Base-by-base conservation (phyloP, 2,888 invertebrate species). In the Morinoia aosen region DNA sequence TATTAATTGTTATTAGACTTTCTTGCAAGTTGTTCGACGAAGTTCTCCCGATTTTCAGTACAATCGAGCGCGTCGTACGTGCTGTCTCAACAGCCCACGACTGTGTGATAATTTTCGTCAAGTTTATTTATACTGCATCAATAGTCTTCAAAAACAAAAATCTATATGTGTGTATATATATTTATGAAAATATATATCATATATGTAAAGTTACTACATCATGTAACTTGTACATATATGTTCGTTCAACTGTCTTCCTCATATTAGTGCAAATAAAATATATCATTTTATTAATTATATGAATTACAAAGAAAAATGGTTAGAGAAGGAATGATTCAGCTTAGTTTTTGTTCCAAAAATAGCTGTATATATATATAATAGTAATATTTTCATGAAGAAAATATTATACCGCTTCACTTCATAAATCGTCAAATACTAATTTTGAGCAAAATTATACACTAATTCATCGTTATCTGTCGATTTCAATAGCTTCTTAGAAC, bases 1-100 rank as follows among this genome's bases (percentile, higher is more conserved):
- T 76, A 76, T 76, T 76, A 76, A 76, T 76, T 76, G 76, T 76
- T 76, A 76, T 76, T 33, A 76, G 33, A 76, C 76, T 76, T 76
- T 76, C 76, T 76, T 76, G 76, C 25, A 33, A 76, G 33, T 76
- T 76, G 76, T 76, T 76, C 8, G 33, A 33, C 76, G 25, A 76
- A 76, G 25, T 76, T 76, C 76, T 76, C 25, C 76, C 76, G 76
- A 76, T 76, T 76, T 76, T 76, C 76, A 76, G 76, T 33, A 76
- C 33, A 76, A 33, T 76, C 25, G 25, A 76, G 76, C 76, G 25
- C 25, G 3, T 76, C 25, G 0, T 10, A 76, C 10, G 76, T 8
- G 33, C 33, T 19, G 10, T 33, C 25, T 76, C 8, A 33, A 16
- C 7, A 1, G 76, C 19, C 19, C 61, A 16, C 61, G 19, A 61